Conservation (phyloP, 2,797 vertebrate species). For the Crax fasciolata region DNA sequence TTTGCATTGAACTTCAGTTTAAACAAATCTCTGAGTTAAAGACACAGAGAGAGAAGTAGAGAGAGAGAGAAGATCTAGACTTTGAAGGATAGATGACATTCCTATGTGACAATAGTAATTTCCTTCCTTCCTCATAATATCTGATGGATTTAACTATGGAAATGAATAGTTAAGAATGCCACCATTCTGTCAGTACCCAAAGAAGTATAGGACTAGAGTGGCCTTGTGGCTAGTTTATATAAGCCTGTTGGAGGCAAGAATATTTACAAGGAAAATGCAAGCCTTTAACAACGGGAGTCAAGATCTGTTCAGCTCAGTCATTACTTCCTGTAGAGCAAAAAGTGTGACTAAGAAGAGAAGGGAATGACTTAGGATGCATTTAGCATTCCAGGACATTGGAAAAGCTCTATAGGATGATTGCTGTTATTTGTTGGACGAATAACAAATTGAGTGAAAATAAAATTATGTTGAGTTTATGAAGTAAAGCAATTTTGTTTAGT, state of each 20-base stretch:
- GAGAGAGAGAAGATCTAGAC: accelerated
- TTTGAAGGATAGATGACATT: background rate
- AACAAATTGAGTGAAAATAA: constrained; percentile 12
- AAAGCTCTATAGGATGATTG: background rate
- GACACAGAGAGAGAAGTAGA: background rate
- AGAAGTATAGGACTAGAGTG: background rate
- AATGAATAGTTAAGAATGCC: background rate
- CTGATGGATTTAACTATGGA: background rate
- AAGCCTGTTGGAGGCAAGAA: background rate
- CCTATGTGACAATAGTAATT: background rate
- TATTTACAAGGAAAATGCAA: background rate
- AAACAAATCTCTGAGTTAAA: background rate
- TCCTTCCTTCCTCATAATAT: background rate
- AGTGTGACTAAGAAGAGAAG: background rate
- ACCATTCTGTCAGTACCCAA: background rate
- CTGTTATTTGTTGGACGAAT: background rate
- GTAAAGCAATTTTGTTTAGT: background rate
- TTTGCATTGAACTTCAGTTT: background rate
- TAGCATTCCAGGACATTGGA: background rate
- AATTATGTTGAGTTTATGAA: constrained; percentile 3
- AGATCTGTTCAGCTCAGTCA: background rate
- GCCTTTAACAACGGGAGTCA: background rate
- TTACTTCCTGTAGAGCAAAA: background rate
- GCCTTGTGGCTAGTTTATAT: background rate
- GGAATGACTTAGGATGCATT: background rate